Conservation (phyloP, 2,797 vertebrate species). For the Poeciliopsis turneri region DNA sequence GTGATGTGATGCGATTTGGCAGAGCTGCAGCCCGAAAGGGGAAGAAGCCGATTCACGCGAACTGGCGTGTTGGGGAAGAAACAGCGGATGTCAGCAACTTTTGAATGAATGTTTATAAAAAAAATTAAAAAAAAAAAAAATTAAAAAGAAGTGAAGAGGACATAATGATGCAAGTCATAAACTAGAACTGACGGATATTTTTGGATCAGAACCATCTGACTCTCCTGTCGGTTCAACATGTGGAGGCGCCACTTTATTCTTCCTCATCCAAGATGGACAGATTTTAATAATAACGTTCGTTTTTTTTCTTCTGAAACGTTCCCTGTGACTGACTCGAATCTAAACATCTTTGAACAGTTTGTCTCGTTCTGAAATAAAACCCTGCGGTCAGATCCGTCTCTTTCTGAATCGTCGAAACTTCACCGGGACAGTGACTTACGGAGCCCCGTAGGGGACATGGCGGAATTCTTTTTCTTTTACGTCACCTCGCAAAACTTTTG, state of each 20-base stretch:
- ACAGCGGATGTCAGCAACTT: conserved; percentile 19
- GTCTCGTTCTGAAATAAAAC: background rate
- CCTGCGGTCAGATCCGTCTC: background rate
- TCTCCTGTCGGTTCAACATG: conserved; percentile 12
- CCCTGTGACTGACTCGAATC: background rate
- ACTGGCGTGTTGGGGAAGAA: conserved; percentile 26
- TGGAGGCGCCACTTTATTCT: conserved; percentile 8
- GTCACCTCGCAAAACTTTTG: too few species aligned
- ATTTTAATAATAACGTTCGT: background rate
- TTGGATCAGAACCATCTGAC: conserved; percentile 20
- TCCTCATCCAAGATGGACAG: conserved; percentile 7
- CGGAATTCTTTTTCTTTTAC: too few species aligned
- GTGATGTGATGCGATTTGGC: conserved; percentile 63
- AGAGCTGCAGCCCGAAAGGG: conserved; percentile 25
- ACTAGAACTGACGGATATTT: background rate
- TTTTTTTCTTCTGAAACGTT: background rate
- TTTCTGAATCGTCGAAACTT: background rate
- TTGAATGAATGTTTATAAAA: background rate
- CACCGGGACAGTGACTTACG: background rate
- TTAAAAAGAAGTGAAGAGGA: background rate
- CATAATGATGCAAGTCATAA: conserved; percentile 26
- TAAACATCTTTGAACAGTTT: background rate
- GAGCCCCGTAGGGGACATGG: too few species aligned
- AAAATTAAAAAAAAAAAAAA: too few species aligned
- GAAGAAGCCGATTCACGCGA: conserved; percentile 47